These are phyloP conservation scores for Tympanoctomys barrerae DNA, from an alignment of 2,797 vertebrate species.

Conservation along the genomic window DNA sequence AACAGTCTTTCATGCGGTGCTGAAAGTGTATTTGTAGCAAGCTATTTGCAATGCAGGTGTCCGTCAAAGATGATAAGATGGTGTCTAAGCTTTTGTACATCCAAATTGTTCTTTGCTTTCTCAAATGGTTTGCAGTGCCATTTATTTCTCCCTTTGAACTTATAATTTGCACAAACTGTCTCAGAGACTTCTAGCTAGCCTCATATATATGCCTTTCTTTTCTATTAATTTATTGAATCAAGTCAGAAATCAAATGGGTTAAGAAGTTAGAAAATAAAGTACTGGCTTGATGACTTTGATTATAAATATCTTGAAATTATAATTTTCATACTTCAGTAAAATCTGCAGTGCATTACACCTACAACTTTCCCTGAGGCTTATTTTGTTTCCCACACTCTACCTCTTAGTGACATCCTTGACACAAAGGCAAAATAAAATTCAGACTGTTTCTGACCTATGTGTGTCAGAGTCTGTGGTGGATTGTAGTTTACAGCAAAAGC, in stretches of 20 bases:
- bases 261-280: constrained; percentile 63
- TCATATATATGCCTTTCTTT: neutral
- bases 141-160: constrained; percentile 23
- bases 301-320: constrained; percentile 61
- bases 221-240: constrained; percentile 55
- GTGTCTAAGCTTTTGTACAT: neutral
- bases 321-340: constrained; percentile 64
- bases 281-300: constrained; percentile 60
- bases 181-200: neutral
- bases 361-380: constrained; percentile 44
- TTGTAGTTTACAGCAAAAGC: neutral
- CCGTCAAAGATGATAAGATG: neutral
- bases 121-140: neutral
- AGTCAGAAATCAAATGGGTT: constrained; percentile 47
- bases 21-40: neutral
- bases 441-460: neutral
- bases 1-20: neutral
- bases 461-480: neutral
- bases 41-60: constrained; percentile 14
- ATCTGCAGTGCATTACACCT: neutral
- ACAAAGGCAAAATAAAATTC: neutral
- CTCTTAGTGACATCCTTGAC: neutral
- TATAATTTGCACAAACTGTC: constrained; percentile 24
- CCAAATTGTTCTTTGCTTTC: constrained; percentile 8
- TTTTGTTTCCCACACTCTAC: neutral